phyloP scores from a whole-genome alignment of 1,140 invertebrate species.

The Lysiphlebus fabarum region DNA sequence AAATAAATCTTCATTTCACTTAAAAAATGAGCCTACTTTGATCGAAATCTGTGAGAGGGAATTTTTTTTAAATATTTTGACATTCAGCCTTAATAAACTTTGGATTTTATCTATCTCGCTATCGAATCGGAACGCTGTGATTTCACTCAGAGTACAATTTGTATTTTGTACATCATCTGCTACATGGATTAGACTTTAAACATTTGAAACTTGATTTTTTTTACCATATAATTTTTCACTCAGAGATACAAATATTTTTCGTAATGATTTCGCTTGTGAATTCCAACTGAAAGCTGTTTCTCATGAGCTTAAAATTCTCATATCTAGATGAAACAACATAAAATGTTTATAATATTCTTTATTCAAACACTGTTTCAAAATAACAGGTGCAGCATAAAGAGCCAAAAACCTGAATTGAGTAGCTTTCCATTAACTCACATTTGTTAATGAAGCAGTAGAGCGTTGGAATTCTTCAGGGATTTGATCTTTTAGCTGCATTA shows the following conservation, averaged over 20 bases:
- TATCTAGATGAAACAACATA: conserved; percentile 9
- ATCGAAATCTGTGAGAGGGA: no score
- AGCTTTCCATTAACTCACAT: conserved; percentile 9
- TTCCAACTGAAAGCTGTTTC: neutral
- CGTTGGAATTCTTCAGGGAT: conserved; percentile 22
- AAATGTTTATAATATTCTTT: conserved; percentile 17
- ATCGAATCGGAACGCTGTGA: conserved; percentile 23
- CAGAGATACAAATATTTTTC: conserved; percentile 3
- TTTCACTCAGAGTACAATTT: conserved; percentile 16
- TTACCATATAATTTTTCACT: conserved; percentile 7
- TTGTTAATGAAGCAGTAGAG: neutral
- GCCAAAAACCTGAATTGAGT: conserved; percentile 18
- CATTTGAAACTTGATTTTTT: conserved; percentile 1
- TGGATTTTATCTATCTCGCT: neutral
- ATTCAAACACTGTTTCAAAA: conserved; percentile 16
- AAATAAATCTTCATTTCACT: no score
- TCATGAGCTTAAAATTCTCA: conserved; percentile 4
- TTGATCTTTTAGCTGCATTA: conserved; percentile 4
- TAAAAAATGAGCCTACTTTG: no score
- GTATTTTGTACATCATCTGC: conserved; percentile 15
- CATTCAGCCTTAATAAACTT: no score
- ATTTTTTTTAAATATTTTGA: no score
- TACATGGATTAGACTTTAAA: conserved; percentile 9
- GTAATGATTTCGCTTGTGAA: conserved; percentile 3
- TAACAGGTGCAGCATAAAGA: conserved; percentile 17